Evolutionary conservation across 2,113 vertebrate species (phyloP).

Genomic region (Jaculus jaculus): DNA sequence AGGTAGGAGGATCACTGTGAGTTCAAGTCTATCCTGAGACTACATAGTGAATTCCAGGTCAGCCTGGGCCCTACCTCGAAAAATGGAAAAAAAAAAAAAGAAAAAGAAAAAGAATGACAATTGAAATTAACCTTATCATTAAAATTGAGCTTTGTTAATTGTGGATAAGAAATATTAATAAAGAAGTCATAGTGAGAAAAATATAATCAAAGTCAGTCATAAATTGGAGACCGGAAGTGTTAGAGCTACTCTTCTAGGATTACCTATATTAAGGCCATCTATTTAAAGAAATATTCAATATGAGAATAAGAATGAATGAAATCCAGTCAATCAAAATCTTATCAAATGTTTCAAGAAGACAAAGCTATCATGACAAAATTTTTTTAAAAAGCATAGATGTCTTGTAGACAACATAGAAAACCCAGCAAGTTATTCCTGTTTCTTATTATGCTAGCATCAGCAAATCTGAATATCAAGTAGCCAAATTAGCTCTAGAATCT

Average conservation of each 20-base stretch:
- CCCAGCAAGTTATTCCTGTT: neutral
- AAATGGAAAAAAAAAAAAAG: no score
- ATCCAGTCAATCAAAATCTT: neutral
- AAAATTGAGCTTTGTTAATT: conserved; percentile 78
- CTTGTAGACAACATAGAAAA: conserved; percentile 54
- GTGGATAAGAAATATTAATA: conserved; percentile 68
- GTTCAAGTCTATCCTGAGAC: no score
- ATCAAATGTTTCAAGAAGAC: neutral
- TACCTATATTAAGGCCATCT: neutral
- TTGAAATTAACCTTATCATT: conserved; percentile 10
- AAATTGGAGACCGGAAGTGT: conserved; percentile 50
- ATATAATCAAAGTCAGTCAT: conserved; percentile 61
- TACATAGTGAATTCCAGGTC: no score
- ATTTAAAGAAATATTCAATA: conserved; percentile 35
- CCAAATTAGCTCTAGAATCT: conserved; percentile 39
- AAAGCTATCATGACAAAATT: neutral
- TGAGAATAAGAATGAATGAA: conserved; percentile 31
- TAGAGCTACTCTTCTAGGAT: conserved; percentile 40
- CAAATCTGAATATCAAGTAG: conserved; percentile 23
- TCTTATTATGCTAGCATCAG: neutral
- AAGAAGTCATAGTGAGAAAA: conserved; percentile 52
- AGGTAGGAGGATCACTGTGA: no score
- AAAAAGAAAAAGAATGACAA: no score
- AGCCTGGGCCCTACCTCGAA: no score
- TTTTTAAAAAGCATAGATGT: neutral